Evolutionary conservation across 2,113 vertebrate genomes (phyloP), one percentile per base, ranked within the genome.

Genomic region (Gavialis gangeticus): DNA sequence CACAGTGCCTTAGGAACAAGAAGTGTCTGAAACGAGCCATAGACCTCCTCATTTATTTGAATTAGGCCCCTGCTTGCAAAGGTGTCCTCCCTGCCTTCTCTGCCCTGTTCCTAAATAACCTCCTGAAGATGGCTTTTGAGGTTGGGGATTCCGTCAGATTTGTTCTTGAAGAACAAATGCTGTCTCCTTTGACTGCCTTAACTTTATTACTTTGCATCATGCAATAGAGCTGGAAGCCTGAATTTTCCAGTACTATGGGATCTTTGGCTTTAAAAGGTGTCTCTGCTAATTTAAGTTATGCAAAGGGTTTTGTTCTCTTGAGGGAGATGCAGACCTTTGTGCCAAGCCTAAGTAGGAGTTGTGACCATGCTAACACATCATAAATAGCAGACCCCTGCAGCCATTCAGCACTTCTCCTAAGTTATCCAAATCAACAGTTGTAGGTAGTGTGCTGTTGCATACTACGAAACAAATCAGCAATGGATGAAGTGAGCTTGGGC

Each of bases 1-100:
- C 78, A 63, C 84, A 93, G 92, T 97, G 92, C 95, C 93, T 96
- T 95, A 93, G 77, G 75, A 93, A 67, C 46, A 94, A 94, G 57
- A n/a, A 91, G 10, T 86, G 76, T 82, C 58, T 92, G 88, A 94
- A 95, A 64, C 87, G 60, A 95, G 81, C 85, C 79, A 73, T 30
- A 92, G 60, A 28, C 64, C 34, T 82, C 21, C 24, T 90, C 58
- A 87, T 75, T 91, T 93, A 86, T 69, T 30, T 30, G 84, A 94
- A 85, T 59, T 14, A 86, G 34, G 25, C 22, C 19, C 25, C 24
- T 46, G 58, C 37, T 64, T 89, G 59, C 11, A n/a, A 57, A 63
- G 75, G 84, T 63, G 73, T 92, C 75, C 77, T 87, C 71, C 64
- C 79, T 89, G 28, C 9, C 59, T 94, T 93, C 69, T 82, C 64